Evolutionary conservation across 2,888 invertebrate genomes (phyloP).

Genomic region (Liopterus haemorrhoidalis): DNA sequence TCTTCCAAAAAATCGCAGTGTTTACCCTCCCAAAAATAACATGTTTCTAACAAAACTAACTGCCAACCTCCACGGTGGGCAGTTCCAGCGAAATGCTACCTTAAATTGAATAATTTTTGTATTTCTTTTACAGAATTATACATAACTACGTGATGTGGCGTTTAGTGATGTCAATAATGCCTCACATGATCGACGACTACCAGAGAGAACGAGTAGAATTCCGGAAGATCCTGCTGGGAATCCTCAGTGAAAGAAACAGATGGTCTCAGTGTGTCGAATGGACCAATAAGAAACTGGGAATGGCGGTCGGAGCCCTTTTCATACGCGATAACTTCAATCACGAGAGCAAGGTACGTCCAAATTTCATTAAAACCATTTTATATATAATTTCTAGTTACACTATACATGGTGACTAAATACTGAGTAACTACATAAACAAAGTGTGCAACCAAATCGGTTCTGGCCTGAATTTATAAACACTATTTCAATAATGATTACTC

Average conservation of each 20-base stretch:
- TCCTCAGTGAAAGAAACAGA: slow-evolving; percentile 65
- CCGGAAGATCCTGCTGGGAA: slow-evolving; percentile 66
- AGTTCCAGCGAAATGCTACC: too few species aligned
- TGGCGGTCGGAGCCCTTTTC: slow-evolving; percentile 81
- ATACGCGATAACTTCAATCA: slow-evolving; percentile 79
- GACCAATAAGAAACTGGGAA: slow-evolving; percentile 80
- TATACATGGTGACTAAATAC: too few species aligned
- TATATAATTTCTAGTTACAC: too few species aligned
- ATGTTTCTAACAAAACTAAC: too few species aligned
- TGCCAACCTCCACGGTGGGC: not conserved
- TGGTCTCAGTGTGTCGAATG: slow-evolving; percentile 71
- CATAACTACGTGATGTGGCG: slow-evolving; percentile 77
- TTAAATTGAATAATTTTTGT: slow-evolving; percentile 2
- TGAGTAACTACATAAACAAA: too few species aligned
- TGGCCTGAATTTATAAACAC: too few species aligned
- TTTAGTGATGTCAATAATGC: slow-evolving; percentile 66
- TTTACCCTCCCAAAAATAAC: too few species aligned
- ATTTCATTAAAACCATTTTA: too few species aligned
- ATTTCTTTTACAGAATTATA: slow-evolving; percentile 50
- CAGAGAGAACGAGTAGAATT: slow-evolving; percentile 69
- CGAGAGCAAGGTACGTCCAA: slow-evolving; percentile 60
- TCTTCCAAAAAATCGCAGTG: too few species aligned
- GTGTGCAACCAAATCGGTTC: too few species aligned
- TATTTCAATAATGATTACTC: too few species aligned
- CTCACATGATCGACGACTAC: slow-evolving; percentile 72